These are phyloP conservation scores for Sebastes hopkinsi DNA, from an alignment of 2,797 vertebrate genomes.

Conservation along the genomic window DNA sequence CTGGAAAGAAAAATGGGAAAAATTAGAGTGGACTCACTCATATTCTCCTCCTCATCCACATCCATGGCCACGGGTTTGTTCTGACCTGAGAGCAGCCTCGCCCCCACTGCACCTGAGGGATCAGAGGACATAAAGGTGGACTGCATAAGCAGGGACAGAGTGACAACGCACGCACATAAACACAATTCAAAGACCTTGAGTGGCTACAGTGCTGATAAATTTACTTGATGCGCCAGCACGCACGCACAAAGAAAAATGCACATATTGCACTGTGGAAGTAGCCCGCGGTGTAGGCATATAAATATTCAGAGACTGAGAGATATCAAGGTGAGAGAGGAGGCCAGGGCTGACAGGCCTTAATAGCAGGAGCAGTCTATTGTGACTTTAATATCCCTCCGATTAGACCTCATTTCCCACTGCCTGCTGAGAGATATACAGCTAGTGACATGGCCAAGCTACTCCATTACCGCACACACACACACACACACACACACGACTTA, in stretches of 20 bases:
- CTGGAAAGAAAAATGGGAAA: background rate
- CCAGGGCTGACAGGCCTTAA: constrained; percentile 80
- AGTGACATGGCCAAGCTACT: constrained; percentile 77
- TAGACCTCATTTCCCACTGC: constrained; percentile 80
- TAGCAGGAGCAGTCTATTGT: constrained; percentile 83
- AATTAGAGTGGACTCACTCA: constrained; percentile 89
- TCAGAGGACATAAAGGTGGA: constrained; percentile 39
- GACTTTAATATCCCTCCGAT: constrained; percentile 84
- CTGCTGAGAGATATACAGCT: constrained; percentile 75
- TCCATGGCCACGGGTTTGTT: constrained; percentile 89
- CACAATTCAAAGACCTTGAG: constrained; percentile 37
- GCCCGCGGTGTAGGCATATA: constrained; percentile 71
- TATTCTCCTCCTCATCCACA: constrained; percentile 94
- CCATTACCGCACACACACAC: constrained; percentile 23
- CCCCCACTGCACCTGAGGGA: constrained; percentile 85
- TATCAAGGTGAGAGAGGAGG: constrained; percentile 79
- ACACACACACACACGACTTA: constrained; percentile 41
- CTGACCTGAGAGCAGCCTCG: constrained; percentile 82
- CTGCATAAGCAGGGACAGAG: constrained; percentile 9
- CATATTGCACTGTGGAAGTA: constrained; percentile 59
- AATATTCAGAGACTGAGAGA: constrained; percentile 81
- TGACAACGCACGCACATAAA: constrained; percentile 22
- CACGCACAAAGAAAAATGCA: constrained; percentile 35
- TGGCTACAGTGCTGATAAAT: constrained; percentile 24
- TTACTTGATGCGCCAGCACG: constrained; percentile 12